These are phyloP conservation scores for Leptoteleia sp. DNA, from an alignment of 1,140 invertebrate species.

Conservation along the genomic window DNA sequence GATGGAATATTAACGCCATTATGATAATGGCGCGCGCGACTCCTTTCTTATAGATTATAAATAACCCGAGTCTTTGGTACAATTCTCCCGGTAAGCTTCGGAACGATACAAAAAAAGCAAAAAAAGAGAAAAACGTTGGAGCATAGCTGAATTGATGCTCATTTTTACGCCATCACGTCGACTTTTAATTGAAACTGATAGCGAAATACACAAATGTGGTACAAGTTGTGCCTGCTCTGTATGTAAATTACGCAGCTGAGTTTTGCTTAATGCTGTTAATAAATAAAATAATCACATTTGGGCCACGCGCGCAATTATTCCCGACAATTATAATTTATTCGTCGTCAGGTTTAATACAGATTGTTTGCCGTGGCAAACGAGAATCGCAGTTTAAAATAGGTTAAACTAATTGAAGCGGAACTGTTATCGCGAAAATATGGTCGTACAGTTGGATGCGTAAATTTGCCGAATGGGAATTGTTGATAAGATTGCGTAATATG, in stretches of 20 bases:
- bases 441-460: no score
- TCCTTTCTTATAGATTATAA: constrained; percentile 30
- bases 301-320: constrained; percentile 10
- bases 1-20: constrained; percentile 35
- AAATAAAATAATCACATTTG: constrained; percentile 15
- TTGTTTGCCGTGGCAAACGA: constrained; percentile 41
- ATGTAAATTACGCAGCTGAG: neutral
- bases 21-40: constrained; percentile 29
- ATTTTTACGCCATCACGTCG: no score
- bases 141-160: constrained; percentile 10
- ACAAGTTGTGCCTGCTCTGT: constrained; percentile 4
- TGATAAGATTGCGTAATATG: no score
- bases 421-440: no score
- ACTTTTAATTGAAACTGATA: no score
- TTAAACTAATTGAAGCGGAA: no score
- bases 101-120: constrained; percentile 1
- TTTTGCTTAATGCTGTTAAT: constrained; percentile 3
- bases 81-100: neutral
- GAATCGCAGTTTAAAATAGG: no score
- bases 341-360: neutral
- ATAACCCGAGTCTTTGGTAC: constrained; percentile 14
- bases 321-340: constrained; percentile 10
- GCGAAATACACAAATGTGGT: no score
- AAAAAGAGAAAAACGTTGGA: neutral
- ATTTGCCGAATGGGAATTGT: no score